Conservation (phyloP, 2,888 invertebrate genomes). For the Sphaerophoria taeniata region DNA sequence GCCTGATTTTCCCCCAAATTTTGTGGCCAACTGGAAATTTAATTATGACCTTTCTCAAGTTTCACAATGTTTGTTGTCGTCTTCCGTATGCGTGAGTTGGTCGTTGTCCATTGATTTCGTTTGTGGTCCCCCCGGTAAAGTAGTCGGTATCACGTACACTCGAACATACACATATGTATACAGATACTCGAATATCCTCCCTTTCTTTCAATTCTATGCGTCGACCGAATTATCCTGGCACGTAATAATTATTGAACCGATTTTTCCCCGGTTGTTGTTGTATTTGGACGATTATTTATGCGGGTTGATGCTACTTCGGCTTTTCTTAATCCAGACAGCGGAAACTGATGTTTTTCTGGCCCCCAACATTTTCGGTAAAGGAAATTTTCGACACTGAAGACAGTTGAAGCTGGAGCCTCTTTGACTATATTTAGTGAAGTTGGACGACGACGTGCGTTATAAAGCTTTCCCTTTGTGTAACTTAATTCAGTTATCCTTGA, state of each 20-base stretch:
- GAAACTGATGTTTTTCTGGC: too few species aligned
- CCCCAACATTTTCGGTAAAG: background rate
- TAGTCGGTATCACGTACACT: slow-evolving; percentile 29
- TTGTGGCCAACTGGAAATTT: too few species aligned
- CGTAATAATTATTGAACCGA: slow-evolving; percentile 68
- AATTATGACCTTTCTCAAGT: too few species aligned
- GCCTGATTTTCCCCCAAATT: too few species aligned
- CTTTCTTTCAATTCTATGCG: slow-evolving; percentile 67
- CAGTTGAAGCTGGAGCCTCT: background rate
- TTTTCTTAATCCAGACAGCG: background rate
- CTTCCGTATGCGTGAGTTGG: background rate
- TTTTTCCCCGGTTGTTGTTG: slow-evolving; percentile 15
- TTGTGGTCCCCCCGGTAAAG: slow-evolving; percentile 32
- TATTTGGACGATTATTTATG: background rate
- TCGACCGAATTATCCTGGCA: slow-evolving; percentile 65
- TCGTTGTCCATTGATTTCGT: slow-evolving; percentile 1
- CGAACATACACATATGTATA: too few species aligned
- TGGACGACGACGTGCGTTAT: slow-evolving; percentile 65
- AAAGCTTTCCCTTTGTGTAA: slow-evolving; percentile 65
- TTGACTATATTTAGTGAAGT: slow-evolving; percentile 20
- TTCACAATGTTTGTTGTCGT: too few species aligned
- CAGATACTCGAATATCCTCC: slow-evolving; percentile 52
- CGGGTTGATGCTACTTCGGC: slow-evolving; percentile 1
- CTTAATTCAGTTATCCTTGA: slow-evolving; percentile 69
- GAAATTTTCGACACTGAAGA: background rate